A percentile compares a stretch with the other conserved stretches of the same genome.
Conservation (phyloP, 1,140 invertebrate genomes). For the Calosoma granatense region DNA sequence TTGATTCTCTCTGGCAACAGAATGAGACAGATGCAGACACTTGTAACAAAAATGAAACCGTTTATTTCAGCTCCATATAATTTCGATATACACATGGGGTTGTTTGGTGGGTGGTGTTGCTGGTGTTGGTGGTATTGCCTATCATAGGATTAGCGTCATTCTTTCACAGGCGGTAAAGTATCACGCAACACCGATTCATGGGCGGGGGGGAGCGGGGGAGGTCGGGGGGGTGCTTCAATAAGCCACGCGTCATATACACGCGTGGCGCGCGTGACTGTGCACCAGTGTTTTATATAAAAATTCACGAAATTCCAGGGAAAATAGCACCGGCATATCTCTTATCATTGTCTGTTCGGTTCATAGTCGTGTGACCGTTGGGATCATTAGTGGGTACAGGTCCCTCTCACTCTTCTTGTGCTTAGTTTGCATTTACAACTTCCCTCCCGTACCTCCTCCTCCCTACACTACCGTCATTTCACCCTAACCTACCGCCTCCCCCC, state of each 20-base stretch:
- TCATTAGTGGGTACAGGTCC: constrained; percentile 3
- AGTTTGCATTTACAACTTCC: constrained; percentile 35
- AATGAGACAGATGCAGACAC: neutral
- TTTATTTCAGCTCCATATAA: neutral
- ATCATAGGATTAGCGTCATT: neutral
- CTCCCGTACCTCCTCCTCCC: constrained; percentile 19
- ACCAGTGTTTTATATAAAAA: neutral
- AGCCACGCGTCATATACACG: neutral
- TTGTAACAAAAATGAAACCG: neutral
- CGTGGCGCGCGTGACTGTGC: neutral
- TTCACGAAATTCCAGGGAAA: neutral
- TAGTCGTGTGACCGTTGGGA: neutral
- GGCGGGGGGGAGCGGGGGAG: too few species aligned
- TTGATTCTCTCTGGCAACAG: neutral
- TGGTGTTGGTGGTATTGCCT: too few species aligned
- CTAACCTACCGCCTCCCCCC: neutral
- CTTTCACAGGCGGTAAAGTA: neutral
- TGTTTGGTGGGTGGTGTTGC: neutral
- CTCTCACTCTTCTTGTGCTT: constrained; percentile 24
- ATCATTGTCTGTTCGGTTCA: neutral
- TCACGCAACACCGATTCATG: too few species aligned
- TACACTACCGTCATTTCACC: constrained; percentile 1
- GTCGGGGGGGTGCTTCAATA: neutral
- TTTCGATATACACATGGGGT: neutral
- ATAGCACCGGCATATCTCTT: neutral